A percentile compares a stretch with the other conserved stretches of the same genome.
phyloP scores from a whole-genome alignment of 2,888 invertebrate genomes.

The Tipula vernalis region DNA sequence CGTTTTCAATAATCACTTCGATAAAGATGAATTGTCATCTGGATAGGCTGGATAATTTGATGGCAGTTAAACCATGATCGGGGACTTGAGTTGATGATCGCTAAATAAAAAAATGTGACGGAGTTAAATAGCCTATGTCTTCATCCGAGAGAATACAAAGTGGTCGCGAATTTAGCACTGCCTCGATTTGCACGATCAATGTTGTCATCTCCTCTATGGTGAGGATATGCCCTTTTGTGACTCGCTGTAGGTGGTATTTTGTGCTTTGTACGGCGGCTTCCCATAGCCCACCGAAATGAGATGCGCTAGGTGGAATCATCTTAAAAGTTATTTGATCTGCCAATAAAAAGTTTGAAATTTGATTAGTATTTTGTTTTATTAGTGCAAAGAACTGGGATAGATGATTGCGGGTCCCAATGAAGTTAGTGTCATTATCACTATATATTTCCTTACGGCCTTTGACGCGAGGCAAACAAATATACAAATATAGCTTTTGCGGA shows the following conservation, averaged over 20 bases:
- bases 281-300: too few relatives aligned
- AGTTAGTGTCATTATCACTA: background rate
- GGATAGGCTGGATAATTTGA: background rate
- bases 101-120: background rate
- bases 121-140: background rate
- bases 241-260: background rate
- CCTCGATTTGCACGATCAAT: too few relatives aligned
- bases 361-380: background rate
- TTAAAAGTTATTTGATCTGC: slow-evolving; percentile 12
- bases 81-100: background rate
- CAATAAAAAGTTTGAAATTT: background rate
- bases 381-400: background rate
- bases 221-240: too few relatives aligned
- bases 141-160: slow-evolving; percentile 10
- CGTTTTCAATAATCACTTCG: too few relatives aligned
- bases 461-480: background rate
- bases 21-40: background rate
- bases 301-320: slow-evolving; percentile 14
- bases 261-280: too few relatives aligned
- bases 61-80: background rate
- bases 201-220: too few relatives aligned
- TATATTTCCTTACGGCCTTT: slow-evolving; percentile 12
- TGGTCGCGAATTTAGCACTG: background rate
- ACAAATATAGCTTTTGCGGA: background rate
- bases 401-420: background rate